Evolutionary conservation across 2,113 vertebrate genomes (phyloP).

Genomic region (Lagenorhynchus albirostris): DNA sequence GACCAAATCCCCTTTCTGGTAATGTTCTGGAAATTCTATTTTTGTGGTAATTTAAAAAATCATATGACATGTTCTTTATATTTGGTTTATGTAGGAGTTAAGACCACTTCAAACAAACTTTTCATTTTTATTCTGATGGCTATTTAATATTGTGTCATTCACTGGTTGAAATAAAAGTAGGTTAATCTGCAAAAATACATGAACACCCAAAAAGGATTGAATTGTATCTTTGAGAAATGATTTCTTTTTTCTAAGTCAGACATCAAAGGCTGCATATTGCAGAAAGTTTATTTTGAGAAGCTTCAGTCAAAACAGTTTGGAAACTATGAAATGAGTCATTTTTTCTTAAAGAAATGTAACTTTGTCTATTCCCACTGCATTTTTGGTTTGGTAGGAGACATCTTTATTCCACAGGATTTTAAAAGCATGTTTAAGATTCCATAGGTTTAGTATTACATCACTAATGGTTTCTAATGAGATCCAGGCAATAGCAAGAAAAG

Average conservation of each 20-base stretch:
- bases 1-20: constrained; percentile 64
- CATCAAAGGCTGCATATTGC: constrained; percentile 67
- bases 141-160: constrained; percentile 72
- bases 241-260: constrained; percentile 55
- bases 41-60: constrained; percentile 70
- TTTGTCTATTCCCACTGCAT: constrained; percentile 61
- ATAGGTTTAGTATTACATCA: constrained; percentile 77
- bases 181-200: constrained; percentile 54
- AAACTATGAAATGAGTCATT: constrained; percentile 68
- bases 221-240: constrained; percentile 56
- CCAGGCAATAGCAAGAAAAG: constrained; percentile 67
- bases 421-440: constrained; percentile 79
- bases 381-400: constrained; percentile 70
- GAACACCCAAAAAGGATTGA: constrained; percentile 66
- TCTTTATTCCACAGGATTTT: constrained; percentile 74
- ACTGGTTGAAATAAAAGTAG: constrained; percentile 64
- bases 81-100: constrained; percentile 67
- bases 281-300: constrained; percentile 73
- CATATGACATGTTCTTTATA: constrained; percentile 60
- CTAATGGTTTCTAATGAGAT: constrained; percentile 81
- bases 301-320: constrained; percentile 73
- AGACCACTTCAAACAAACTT: constrained; percentile 70
- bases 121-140: constrained; percentile 61
- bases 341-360: constrained; percentile 63
- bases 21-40: constrained; percentile 69